A percentile compares a stretch with the other conserved stretches of the same genome.
Evolutionary conservation across 2,797 vertebrate genomes (phyloP).

Genomic region (Pterois miles): DNA sequence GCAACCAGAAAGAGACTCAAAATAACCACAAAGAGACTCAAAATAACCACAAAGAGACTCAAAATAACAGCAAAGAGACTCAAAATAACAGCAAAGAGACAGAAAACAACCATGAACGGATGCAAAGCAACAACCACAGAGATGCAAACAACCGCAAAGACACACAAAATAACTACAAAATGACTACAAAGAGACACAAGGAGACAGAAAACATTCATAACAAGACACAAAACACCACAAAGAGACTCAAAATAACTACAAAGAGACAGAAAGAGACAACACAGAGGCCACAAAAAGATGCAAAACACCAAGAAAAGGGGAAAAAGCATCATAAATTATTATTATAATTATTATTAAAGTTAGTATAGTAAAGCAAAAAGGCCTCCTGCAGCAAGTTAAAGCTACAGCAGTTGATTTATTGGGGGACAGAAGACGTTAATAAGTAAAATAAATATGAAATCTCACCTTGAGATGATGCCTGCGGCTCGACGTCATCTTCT

Average conservation of each 20-base stretch:
- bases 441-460: background rate
- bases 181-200: background rate
- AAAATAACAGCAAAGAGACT: background rate
- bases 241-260: background rate
- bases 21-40: background rate
- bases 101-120: background rate
- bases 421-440: no score
- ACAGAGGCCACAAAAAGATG: background rate
- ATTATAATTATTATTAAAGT: background rate
- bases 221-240: background rate
- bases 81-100: background rate
- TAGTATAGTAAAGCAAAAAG: no score
- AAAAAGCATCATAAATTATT: background rate
- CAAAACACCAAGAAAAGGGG: background rate
- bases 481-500: conserved; percentile 87
- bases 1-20: background rate
- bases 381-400: no score
- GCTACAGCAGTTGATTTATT: no score
- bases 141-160: background rate
- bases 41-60: background rate
- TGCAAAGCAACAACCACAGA: no score
- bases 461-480: conserved; percentile 84
- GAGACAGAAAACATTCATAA: background rate
- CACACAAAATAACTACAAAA: background rate
- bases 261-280: background rate